These are phyloP conservation scores for Bombus consobrinus DNA, from an alignment of 1,140 invertebrate genomes.

Conservation along the genomic window DNA sequence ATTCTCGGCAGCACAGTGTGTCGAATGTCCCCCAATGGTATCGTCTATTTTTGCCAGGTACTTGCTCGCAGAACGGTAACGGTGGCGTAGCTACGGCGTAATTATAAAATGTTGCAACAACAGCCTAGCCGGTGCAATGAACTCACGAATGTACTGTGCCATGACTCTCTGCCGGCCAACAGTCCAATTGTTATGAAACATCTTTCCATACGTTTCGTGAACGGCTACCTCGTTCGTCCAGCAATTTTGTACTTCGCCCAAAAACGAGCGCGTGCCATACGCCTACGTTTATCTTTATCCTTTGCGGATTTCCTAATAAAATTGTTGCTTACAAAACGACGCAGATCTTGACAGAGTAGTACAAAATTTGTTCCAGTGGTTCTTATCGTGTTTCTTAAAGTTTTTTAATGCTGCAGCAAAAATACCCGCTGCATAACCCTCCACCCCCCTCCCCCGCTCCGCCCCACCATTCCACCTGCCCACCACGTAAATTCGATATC, in stretches of 20 bases:
- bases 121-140: slow-evolving; percentile 67
- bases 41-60: slow-evolving; percentile 74
- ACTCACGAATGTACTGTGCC: slow-evolving; percentile 59
- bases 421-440: too few species aligned
- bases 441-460: too few species aligned
- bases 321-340: not conserved
- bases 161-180: slow-evolving; percentile 47
- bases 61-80: slow-evolving; percentile 69
- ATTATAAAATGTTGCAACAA: slow-evolving; percentile 76
- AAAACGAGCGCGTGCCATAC: not conserved
- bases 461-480: too few species aligned
- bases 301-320: not conserved
- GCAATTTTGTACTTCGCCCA: not conserved
- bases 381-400: not conserved
- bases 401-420: not conserved
- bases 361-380: not conserved
- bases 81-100: slow-evolving; percentile 60
- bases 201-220: slow-evolving; percentile 40
- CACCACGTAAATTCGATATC: too few species aligned
- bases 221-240: not conserved
- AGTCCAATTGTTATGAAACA: slow-evolving; percentile 63
- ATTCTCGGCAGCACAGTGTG: slow-evolving; percentile 61
- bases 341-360: not conserved
- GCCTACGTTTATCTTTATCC: not conserved
- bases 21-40: slow-evolving; percentile 74